Evolutionary conservation across 2,888 invertebrate genomes (phyloP).

Genomic region (Girardia tigrina): DNA sequence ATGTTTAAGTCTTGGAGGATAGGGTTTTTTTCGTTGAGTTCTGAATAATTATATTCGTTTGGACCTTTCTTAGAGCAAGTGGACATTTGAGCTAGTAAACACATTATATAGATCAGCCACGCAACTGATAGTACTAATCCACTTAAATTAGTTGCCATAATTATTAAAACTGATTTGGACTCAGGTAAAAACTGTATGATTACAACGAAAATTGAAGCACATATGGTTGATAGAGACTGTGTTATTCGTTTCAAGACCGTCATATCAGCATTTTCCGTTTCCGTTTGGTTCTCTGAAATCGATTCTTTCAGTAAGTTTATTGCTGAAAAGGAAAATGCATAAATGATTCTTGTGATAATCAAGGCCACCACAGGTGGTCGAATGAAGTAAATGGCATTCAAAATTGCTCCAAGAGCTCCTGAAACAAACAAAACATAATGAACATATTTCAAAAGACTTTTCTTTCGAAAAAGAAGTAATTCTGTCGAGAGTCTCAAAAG

Average conservation of each 20-base stretch:
- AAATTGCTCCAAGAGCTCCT: neutral
- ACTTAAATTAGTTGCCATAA: neutral
- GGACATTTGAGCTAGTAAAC: neutral
- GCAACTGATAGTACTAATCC: neutral
- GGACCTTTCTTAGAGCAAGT: neutral
- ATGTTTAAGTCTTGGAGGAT: neutral
- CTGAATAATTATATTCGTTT: neutral
- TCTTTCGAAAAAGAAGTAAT: neutral
- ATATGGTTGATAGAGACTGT: neutral
- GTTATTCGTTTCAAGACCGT: neutral
- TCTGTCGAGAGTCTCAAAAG: neutral
- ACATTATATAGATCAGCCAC: neutral
- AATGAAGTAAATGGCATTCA: neutral
- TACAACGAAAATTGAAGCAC: neutral
- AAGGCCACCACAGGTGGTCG: neutral
- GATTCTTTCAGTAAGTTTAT: neutral
- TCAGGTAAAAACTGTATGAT: neutral
- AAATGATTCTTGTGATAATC: neutral
- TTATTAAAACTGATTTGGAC: neutral
- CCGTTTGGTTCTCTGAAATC: neutral
- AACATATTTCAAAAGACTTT: neutral
- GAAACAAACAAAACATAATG: neutral
- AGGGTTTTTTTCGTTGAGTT: neutral
- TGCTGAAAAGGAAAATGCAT: neutral
- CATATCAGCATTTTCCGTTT: neutral